These are phyloP conservation scores for Intellagama lesueurii DNA, from an alignment of 2,797 vertebrate species.

Conservation along the genomic window DNA sequence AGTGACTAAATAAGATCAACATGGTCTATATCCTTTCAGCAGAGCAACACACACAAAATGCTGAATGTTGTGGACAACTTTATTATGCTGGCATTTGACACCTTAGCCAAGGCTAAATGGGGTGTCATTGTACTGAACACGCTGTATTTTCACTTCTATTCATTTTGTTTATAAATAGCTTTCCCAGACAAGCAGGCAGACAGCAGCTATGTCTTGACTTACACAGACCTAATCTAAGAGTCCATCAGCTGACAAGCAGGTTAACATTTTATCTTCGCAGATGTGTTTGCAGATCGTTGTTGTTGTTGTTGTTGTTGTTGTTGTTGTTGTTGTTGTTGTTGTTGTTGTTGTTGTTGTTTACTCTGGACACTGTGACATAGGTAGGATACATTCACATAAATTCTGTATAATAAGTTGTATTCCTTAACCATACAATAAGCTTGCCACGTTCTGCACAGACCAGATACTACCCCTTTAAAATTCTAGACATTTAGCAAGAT, in stretches of 20 bases:
- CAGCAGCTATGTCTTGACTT: not conserved
- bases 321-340: not conserved
- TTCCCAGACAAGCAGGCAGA: conserved; percentile 10
- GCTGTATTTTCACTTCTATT: conserved; percentile 47
- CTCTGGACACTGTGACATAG: conserved; percentile 10
- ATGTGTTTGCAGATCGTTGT: not conserved
- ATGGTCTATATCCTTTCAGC: conserved; percentile 18
- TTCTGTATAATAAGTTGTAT: not conserved
- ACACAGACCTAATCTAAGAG: conserved; percentile 19
- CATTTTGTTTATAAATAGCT: conserved; percentile 36
- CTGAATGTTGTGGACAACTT: conserved; percentile 38
- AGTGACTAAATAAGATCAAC: conserved; percentile 28
- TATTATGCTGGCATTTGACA: conserved; percentile 31
- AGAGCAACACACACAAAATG: conserved; percentile 10
- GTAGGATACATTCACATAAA: not conserved
- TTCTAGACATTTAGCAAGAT: too few relatives aligned
- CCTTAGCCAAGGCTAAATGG: conserved; percentile 30
- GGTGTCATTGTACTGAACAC: not conserved
- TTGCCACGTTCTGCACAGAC: not conserved
- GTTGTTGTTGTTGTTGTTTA: not conserved
- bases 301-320: not conserved
- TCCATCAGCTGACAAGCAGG: not conserved
- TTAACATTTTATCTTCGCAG: conserved; percentile 3
- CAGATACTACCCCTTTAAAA: not conserved
- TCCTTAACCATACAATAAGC: not conserved